A percentile compares a stretch with the other conserved stretches of the same genome.
Evolutionary conservation across 2,888 invertebrate species (phyloP).

Genomic region (Elegia similella): DNA sequence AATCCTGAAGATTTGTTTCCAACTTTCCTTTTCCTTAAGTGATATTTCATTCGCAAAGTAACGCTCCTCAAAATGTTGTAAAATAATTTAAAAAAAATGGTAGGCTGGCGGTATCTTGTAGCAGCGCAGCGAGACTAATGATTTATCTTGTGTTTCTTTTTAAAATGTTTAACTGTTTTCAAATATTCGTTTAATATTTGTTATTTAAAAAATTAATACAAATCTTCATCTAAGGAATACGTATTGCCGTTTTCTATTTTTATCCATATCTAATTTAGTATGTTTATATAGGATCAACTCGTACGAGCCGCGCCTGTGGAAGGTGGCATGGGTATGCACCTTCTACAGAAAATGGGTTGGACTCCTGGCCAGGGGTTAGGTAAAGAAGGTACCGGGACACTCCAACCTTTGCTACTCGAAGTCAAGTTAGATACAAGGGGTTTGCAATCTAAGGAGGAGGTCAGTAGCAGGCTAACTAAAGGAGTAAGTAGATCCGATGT

Average conservation of each 20-base stretch:
- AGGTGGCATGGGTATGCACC: conserved; percentile 97
- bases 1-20: too few species aligned
- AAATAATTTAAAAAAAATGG: too few species aligned
- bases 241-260: background rate
- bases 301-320: conserved; percentile 94
- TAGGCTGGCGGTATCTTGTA: background rate
- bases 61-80: too few species aligned
- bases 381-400: conserved; percentile 94
- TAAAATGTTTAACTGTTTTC: background rate
- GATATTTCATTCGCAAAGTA: too few species aligned
- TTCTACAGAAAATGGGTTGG: conserved; percentile 99
- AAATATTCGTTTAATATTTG: background rate
- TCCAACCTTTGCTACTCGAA: conserved; percentile 94
- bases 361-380: conserved; percentile 97
- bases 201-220: background rate
- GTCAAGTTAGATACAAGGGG: conserved; percentile 98
- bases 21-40: too few species aligned
- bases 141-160: background rate
- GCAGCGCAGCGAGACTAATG: background rate
- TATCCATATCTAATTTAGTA: conserved; percentile 12
- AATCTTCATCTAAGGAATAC: background rate
- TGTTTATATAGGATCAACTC: conserved; percentile 90
- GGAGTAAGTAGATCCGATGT: conserved; percentile 47
- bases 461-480: conserved; percentile 55
- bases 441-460: conserved; percentile 88